A percentile compares a stretch with the other conserved stretches of the same genome.
Evolutionary conservation across 2,797 vertebrate genomes (phyloP).

Genomic region (Enteromius fasciolatus): DNA sequence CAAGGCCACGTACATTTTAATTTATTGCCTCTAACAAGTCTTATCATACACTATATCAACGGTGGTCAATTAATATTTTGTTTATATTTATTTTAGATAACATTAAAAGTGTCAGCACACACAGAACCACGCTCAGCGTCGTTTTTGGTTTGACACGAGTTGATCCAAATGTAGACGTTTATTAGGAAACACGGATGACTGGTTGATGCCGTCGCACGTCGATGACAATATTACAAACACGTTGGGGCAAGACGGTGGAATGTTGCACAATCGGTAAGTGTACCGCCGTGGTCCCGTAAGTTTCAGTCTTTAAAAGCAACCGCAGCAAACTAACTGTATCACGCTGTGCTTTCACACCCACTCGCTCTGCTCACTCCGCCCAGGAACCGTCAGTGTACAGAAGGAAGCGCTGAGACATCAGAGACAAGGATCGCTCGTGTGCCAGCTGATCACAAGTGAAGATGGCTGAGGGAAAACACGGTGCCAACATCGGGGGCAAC

Average conservation of each 20-base stretch:
- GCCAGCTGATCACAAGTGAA: slow-evolving; percentile 47
- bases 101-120: neutral
- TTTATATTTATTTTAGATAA: neutral
- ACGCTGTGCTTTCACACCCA: slow-evolving; percentile 8
- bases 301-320: neutral
- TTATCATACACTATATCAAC: neutral
- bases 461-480: slow-evolving; percentile 88
- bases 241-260: neutral
- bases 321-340: neutral
- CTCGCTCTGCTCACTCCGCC: slow-evolving; percentile 42
- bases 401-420: slow-evolving; percentile 21
- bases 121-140: neutral
- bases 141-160: neutral
- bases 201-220: slow-evolving; percentile 7
- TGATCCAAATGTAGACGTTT: neutral
- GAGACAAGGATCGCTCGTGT: neutral
- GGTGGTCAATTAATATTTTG: neutral
- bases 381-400: slow-evolving; percentile 31
- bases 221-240: slow-evolving; percentile 28
- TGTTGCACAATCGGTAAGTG: neutral
- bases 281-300: neutral
- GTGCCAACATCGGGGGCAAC: slow-evolving; percentile 66
- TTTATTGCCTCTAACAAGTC: neutral
- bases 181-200: neutral
- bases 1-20: no score